Conservation (phyloP, 2,797 vertebrate genomes). For the Urophycis tenuis region DNA sequence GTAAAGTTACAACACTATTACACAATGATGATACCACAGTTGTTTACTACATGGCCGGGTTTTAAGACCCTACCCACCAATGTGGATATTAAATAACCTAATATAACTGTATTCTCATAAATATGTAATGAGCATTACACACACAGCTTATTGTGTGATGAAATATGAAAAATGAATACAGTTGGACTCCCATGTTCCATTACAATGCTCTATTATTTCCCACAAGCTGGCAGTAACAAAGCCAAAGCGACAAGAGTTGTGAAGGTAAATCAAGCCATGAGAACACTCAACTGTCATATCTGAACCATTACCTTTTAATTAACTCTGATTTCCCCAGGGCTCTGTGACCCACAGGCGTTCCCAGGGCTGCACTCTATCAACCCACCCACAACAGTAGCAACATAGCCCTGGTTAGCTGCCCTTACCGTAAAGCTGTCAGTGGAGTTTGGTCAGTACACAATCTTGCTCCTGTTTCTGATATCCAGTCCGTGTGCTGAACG, state of each 20-base stretch:
- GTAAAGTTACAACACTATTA: neutral
- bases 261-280: conserved; percentile 9
- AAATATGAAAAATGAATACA: neutral
- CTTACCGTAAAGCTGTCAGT: conserved; percentile 47
- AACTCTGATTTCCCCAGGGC: conserved; percentile 63
- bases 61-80: conserved; percentile 1
- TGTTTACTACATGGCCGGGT: neutral
- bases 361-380: conserved; percentile 22
- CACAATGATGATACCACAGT: neutral
- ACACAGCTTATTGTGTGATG: neutral
- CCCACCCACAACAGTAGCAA: conserved; percentile 42
- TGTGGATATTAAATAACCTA: neutral
- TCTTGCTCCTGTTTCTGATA: conserved; percentile 24
- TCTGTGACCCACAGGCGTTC: conserved; percentile 40
- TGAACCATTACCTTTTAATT: conserved; percentile 40
- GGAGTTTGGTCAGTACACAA: conserved; percentile 19
- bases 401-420: neutral
- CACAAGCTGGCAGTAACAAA: neutral
- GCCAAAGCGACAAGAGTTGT: neutral
- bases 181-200: neutral
- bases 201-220: neutral
- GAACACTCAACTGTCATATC: conserved; percentile 25
- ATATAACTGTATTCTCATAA: neutral
- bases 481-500: conserved; percentile 32
- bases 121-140: neutral